Conservation (phyloP, 1,140 invertebrate genomes). For the Alviniconcha marisindica region DNA sequence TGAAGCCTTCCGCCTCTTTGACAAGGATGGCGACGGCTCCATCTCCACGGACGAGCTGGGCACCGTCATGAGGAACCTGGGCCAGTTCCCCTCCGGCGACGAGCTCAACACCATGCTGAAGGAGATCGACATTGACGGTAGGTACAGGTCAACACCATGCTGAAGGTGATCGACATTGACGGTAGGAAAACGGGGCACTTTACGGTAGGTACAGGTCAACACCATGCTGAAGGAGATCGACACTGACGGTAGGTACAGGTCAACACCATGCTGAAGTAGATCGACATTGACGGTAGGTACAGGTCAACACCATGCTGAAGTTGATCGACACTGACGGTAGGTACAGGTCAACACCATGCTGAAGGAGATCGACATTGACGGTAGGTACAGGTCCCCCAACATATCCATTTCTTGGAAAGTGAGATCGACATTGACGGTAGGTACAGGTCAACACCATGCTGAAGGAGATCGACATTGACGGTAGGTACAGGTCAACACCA, state of each 20-base stretch:
- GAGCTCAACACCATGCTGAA: slow-evolving; percentile 84
- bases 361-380: slow-evolving; percentile 91
- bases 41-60: slow-evolving; percentile 71
- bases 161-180: slow-evolving; percentile 92
- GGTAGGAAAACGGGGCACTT: no score
- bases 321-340: no score
- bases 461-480: no score
- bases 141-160: slow-evolving; percentile 81
- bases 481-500: slow-evolving; percentile 79
- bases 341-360: slow-evolving; percentile 84
- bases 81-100: slow-evolving; percentile 68
- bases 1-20: slow-evolving; percentile 71
- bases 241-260: slow-evolving; percentile 84
- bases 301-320: no score
- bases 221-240: slow-evolving; percentile 92
- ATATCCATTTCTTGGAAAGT: slow-evolving; percentile 91
- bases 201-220: no score
- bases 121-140: slow-evolving; percentile 92
- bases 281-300: slow-evolving; percentile 89
- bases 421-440: slow-evolving; percentile 93
- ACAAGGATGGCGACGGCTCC: slow-evolving; percentile 65
- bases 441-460: no score
- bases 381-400: slow-evolving; percentile 79
- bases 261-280: slow-evolving; percentile 89
- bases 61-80: slow-evolving; percentile 71